These are phyloP conservation scores for Antennarius striatus DNA, from an alignment of 2,113 vertebrate species.

Conservation along the genomic window DNA sequence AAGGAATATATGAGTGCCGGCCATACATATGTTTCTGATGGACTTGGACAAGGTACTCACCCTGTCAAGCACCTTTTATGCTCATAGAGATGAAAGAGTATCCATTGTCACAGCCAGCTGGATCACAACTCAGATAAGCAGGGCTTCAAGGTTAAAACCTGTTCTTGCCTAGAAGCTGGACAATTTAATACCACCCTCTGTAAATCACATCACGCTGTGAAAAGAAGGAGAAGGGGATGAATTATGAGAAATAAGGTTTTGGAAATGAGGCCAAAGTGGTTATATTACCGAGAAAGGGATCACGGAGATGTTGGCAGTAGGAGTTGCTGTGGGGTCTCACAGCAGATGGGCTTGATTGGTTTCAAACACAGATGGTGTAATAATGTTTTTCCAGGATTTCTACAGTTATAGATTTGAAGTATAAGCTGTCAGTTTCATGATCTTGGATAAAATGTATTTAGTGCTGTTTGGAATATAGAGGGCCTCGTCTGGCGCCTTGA, in stretches of 20 bases:
- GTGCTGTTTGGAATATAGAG: conserved; percentile 20
- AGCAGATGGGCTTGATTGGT: conserved; percentile 38
- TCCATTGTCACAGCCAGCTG: conserved; percentile 41
- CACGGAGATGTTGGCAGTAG: conserved; percentile 26
- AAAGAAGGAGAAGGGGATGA: conserved; percentile 16
- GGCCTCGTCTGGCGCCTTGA: conserved; percentile 2
- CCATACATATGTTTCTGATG: conserved; percentile 24
- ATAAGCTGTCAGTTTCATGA: conserved; percentile 31
- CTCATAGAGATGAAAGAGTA: conserved; percentile 38
- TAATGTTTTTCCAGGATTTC: conserved; percentile 42
- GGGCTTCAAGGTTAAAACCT: conserved; percentile 50
- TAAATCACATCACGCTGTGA: conserved; percentile 43
- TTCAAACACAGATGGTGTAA: conserved; percentile 33
- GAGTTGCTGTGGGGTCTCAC: conserved; percentile 16
- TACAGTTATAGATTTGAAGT: conserved; percentile 29
- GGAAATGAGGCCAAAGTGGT: conserved; percentile 26
- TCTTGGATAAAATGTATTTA: conserved; percentile 22
- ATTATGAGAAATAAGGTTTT: conserved; percentile 38
- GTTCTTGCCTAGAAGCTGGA: conserved; percentile 34
- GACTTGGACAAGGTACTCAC: not conserved
- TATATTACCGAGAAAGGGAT: conserved; percentile 20
- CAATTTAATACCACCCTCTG: conserved; percentile 37
- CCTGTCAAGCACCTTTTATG: conserved; percentile 28
- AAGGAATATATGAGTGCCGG: conserved; percentile 1
- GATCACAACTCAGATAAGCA: conserved; percentile 49